Conservation (phyloP, 2,888 invertebrate species). For the Synergus japonicus region DNA sequence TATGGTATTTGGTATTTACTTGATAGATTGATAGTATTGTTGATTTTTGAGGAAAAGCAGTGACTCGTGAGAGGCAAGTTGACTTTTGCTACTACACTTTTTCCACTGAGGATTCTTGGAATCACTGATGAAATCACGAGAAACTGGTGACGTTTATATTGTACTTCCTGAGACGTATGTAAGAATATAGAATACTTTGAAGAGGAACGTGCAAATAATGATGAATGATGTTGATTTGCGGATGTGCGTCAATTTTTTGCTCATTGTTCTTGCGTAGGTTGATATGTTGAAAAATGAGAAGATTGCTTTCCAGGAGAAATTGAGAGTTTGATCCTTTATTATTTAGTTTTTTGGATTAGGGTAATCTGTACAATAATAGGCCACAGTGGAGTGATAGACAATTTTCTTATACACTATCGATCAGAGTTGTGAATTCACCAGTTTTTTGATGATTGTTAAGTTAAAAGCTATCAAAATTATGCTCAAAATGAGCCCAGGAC, state of each 20-base stretch:
- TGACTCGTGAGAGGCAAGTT: not conserved
- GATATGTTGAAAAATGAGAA: not conserved
- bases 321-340: not conserved
- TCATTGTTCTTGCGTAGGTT: not conserved
- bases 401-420: no score
- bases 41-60: not conserved
- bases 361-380: no score
- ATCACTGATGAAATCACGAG: not conserved
- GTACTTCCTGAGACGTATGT: not conserved
- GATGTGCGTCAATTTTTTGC: not conserved
- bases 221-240: not conserved
- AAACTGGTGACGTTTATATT: slow-evolving; percentile 11
- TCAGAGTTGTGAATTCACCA: no score
- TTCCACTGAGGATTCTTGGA: slow-evolving; percentile 9
- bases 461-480: no score
- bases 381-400: no score
- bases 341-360: no score
- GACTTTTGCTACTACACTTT: slow-evolving; percentile 10
- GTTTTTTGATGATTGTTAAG: no score
- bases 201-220: not conserved
- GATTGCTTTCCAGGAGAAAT: not conserved
- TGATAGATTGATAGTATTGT: slow-evolving; percentile 8
- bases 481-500: no score
- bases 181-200: not conserved
- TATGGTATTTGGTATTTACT: not conserved